phyloP scores from a whole-genome alignment of 2,797 vertebrate species.

The Todus mexicanus region DNA sequence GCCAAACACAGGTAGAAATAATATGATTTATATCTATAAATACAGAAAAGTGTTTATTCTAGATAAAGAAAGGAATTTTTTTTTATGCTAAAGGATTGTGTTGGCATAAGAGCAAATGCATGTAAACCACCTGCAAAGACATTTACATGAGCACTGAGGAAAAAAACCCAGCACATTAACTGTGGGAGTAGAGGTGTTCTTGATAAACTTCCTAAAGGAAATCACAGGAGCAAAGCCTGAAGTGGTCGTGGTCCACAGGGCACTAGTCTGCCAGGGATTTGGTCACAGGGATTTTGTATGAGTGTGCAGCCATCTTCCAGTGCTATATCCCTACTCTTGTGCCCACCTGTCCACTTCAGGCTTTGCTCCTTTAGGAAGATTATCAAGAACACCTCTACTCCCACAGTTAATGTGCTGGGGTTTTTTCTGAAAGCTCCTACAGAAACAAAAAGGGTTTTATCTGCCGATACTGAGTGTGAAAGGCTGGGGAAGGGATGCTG shows the following conservation, averaged over 20 bases:
- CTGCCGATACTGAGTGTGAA: background rate
- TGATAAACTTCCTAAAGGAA: background rate
- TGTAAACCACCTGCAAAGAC: background rate
- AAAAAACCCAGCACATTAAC: background rate
- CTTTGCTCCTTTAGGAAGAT: background rate
- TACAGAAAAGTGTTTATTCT: background rate
- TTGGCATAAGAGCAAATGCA: background rate
- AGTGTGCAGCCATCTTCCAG: background rate
- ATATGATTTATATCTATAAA: constrained; percentile 4
- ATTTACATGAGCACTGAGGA: background rate
- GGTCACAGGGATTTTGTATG: background rate
- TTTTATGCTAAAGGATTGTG: constrained; percentile 5
- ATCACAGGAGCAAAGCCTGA: background rate
- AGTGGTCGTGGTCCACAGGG: background rate
- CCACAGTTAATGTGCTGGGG: background rate
- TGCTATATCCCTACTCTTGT: background rate
- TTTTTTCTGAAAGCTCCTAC: background rate
- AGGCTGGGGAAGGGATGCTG: background rate
- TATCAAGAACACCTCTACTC: background rate
- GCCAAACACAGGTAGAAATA: background rate
- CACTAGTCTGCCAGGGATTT: background rate
- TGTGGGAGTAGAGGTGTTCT: background rate
- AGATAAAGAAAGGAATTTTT: constrained; percentile 20
- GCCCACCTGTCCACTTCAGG: background rate
- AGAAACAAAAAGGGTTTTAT: background rate